These are phyloP conservation scores for Ardeotis arabs DNA, from an alignment of 2,113 vertebrate genomes.

Conservation along the genomic window DNA sequence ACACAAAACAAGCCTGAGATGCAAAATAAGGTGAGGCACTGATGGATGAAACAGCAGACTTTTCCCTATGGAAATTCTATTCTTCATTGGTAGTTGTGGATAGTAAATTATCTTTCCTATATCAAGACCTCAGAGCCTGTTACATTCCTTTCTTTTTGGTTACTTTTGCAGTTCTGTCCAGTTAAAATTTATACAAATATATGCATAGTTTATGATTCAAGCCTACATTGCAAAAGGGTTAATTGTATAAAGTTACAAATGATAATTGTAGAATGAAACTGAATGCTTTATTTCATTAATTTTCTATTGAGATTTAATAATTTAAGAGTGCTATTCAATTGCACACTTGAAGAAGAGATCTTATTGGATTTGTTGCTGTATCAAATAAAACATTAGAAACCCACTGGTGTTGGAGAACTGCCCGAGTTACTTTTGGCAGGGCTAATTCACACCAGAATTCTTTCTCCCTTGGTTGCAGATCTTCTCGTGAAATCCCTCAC, in stretches of 20 bases:
- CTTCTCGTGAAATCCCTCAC: neutral
- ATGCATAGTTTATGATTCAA: neutral
- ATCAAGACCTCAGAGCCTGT: neutral
- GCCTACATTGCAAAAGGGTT: neutral
- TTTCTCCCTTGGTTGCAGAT: neutral
- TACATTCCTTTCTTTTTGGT: neutral
- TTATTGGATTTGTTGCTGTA: neutral
- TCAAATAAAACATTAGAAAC: neutral
- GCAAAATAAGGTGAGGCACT: conserved; percentile 3
- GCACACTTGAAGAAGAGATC: neutral
- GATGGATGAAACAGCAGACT: neutral
- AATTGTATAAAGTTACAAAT: neutral
- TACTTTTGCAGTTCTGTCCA: neutral
- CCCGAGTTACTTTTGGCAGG: neutral
- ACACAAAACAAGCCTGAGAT: neutral
- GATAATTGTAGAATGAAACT: neutral
- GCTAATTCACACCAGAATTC: neutral
- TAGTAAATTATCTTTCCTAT: neutral
- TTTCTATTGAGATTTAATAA: neutral
- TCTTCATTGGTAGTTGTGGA: neutral
- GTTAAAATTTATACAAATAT: neutral
- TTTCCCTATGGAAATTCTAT: neutral
- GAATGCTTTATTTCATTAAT: neutral
- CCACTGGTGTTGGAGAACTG: neutral
- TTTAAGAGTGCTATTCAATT: neutral